phyloP scores from a whole-genome alignment of 2,888 invertebrate genomes.

The Cheilosia grossa region DNA sequence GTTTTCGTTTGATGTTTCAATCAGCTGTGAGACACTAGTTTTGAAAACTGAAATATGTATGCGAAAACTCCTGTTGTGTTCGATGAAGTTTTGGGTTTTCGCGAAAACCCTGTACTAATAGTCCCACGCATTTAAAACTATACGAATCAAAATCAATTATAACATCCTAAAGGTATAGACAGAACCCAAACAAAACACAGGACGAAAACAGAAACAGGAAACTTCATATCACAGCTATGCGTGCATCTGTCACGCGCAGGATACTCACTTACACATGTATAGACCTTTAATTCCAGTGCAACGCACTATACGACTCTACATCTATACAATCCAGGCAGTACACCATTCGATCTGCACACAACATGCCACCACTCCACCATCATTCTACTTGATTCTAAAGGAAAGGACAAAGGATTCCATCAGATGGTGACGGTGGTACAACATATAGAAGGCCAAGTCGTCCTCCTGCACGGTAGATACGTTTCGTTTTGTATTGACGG shows the following conservation, averaged over 20 bases:
- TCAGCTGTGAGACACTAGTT: too few species aligned
- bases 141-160: too few species aligned
- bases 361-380: slow-evolving; percentile 60
- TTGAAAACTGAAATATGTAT: too few species aligned
- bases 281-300: slow-evolving; percentile 50
- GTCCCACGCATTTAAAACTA: too few species aligned
- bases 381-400: slow-evolving; percentile 64
- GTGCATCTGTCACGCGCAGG: slow-evolving; percentile 66
- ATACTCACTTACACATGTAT: slow-evolving; percentile 39
- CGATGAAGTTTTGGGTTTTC: too few species aligned
- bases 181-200: slow-evolving; percentile 16
- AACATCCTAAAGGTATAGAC: too few species aligned
- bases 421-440: slow-evolving; percentile 52
- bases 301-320: slow-evolving; percentile 37
- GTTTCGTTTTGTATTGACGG: slow-evolving; percentile 49
- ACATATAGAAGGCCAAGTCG: slow-evolving; percentile 9
- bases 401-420: slow-evolving; percentile 70
- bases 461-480: slow-evolving; percentile 58
- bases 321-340: not conserved
- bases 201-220: slow-evolving; percentile 56
- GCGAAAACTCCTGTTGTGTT: too few species aligned
- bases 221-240: slow-evolving; percentile 24
- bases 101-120: too few species aligned
- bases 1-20: too few species aligned
- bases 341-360: slow-evolving; percentile 31